phyloP scores from a whole-genome alignment of 2,888 invertebrate species.

The Disparrhopalites patrizii region DNA sequence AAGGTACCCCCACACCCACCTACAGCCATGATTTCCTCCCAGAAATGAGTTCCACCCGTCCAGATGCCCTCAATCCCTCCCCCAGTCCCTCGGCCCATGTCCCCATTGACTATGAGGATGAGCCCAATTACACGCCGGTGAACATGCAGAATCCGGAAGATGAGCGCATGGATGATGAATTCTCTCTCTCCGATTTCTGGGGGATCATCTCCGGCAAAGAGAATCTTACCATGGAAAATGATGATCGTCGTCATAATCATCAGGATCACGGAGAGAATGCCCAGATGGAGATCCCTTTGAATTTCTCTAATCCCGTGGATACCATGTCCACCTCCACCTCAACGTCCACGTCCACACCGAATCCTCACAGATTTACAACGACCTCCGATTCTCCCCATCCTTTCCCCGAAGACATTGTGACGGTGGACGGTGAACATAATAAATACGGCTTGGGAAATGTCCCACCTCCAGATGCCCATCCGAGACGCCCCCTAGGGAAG shows the following conservation, averaged over 20 bases:
- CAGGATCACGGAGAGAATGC: constrained; percentile 14
- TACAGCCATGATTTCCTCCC: constrained; percentile 31
- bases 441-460: constrained; percentile 16
- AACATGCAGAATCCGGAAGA: constrained; percentile 29
- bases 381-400: not conserved
- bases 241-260: constrained; percentile 1
- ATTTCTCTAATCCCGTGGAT: constrained; percentile 46
- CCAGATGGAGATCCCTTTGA: constrained; percentile 29
- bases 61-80: constrained; percentile 32
- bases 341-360: not conserved
- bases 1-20: constrained; percentile 8
- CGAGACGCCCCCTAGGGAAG: constrained; percentile 36
- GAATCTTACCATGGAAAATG: constrained; percentile 11
- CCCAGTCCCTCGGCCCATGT: constrained; percentile 31
- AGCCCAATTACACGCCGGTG: constrained; percentile 39
- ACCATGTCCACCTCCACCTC: not conserved
- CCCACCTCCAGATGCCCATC: constrained; percentile 25
- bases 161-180: constrained; percentile 26
- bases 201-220: constrained; percentile 41
- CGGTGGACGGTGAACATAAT: not conserved
- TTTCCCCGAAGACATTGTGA: not conserved
- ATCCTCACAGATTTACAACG: constrained; percentile 7
- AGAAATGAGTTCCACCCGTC: constrained; percentile 28
- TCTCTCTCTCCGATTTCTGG: constrained; percentile 46
- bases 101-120: constrained; percentile 38